Conservation (phyloP, 2,113 vertebrate genomes). For the Verasper variegatus region DNA sequence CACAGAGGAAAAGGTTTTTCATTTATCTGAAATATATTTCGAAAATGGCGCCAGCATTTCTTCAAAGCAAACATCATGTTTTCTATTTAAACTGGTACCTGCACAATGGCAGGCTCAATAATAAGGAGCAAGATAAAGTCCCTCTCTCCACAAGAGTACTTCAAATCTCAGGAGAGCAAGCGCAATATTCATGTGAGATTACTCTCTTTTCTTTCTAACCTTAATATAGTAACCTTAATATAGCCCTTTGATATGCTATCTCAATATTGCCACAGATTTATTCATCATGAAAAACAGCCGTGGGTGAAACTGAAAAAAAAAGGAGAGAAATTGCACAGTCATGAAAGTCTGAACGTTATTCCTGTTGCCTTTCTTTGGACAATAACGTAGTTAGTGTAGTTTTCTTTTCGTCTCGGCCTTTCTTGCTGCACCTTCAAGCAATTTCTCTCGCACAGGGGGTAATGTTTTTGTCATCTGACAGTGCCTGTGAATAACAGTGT, state of each 20-base stretch:
- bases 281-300: constrained; percentile 17
- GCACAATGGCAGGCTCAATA: background rate
- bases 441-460: constrained; percentile 4
- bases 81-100: background rate
- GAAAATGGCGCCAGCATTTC: too few relatives aligned
- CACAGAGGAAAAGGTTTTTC: constrained; percentile 2
- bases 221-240: constrained; percentile 26
- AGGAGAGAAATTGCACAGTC: constrained; percentile 1
- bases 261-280: constrained; percentile 30
- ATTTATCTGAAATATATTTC: constrained; percentile 8
- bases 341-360: constrained; percentile 1
- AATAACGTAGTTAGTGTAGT: background rate
- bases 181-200: background rate
- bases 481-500: background rate
- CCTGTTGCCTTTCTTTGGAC: constrained; percentile 6
- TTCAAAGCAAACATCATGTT: background rate
- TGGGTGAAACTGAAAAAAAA: constrained; percentile 5
- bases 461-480: constrained; percentile 19
- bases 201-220: constrained; percentile 16
- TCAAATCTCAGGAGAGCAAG: constrained; percentile 30
- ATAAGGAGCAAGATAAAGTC: constrained; percentile 3
- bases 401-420: constrained; percentile 17
- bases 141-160: background rate
- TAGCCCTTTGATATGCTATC: constrained; percentile 32
- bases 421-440: constrained; percentile 21